Conservation (phyloP, 2,888 invertebrate genomes). For the Gordius sp. region DNA sequence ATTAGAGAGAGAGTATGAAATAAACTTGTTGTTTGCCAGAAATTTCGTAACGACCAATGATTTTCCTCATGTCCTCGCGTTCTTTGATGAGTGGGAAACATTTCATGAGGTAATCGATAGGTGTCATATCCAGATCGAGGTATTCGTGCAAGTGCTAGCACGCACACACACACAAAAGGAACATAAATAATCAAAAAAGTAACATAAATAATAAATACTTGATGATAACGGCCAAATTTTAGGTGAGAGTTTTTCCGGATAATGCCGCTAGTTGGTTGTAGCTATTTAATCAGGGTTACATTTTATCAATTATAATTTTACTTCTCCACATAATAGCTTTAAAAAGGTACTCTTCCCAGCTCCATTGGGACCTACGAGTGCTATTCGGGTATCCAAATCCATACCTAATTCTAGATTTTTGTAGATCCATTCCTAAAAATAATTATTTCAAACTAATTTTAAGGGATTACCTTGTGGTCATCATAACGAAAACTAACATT, state of each 20-base stretch:
- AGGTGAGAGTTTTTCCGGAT: conserved; percentile 91
- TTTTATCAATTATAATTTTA: conserved; percentile 31
- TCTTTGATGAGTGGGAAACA: conserved; percentile 86
- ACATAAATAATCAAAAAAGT: conserved; percentile 2
- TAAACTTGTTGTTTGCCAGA: conserved; percentile 82
- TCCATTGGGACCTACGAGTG: conserved; percentile 83
- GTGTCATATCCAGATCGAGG: conserved; percentile 68
- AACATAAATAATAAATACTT: conserved; percentile 31
- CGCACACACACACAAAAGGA: conserved; percentile 11
- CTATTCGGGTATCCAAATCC: conserved; percentile 75
- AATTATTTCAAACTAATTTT: not conserved
- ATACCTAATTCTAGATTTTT: conserved; percentile 92
- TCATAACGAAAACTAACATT: conserved; percentile 82
- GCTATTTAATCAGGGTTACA: conserved; percentile 31
- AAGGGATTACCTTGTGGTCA: conserved; percentile 37
- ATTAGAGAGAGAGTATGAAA: conserved; percentile 17
- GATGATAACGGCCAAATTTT: conserved; percentile 86
- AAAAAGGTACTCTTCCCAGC: conserved; percentile 91
- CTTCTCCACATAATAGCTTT: conserved; percentile 75
- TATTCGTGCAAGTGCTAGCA: conserved; percentile 64
- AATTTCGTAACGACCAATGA: conserved; percentile 85
- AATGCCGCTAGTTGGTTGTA: conserved; percentile 77
- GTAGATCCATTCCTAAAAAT: conserved; percentile 52
- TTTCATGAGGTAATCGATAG: conserved; percentile 91
- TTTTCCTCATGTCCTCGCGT: conserved; percentile 91